A percentile compares a stretch with the other conserved stretches of the same genome.
Conservation (phyloP, 2,113 vertebrate genomes). For the Hemibagrus wyckioides region DNA sequence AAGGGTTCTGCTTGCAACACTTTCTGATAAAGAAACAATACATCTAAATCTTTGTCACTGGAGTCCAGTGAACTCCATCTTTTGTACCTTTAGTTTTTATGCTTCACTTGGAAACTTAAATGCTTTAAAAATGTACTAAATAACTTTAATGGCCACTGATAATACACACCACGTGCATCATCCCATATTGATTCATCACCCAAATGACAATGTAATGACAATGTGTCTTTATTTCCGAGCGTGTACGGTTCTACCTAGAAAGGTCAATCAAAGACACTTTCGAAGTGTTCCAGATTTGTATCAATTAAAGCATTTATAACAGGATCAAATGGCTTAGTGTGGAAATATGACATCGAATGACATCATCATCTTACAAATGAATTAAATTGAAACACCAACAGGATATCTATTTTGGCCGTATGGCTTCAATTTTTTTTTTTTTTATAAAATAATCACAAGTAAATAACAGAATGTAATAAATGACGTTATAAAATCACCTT, state of each 20-base stretch:
- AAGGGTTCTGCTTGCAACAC: background rate
- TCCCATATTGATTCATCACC: background rate
- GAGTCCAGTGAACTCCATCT: background rate
- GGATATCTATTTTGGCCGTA: background rate
- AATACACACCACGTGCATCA: background rate
- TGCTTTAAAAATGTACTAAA: background rate
- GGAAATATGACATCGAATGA: background rate
- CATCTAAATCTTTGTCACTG: background rate
- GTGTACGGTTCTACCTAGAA: background rate
- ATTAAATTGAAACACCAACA: background rate
- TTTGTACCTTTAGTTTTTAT: background rate
- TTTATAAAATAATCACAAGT: no score
- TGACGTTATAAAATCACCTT: background rate
- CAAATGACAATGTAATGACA: background rate
- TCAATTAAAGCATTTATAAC: background rate
- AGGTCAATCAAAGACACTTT: background rate
- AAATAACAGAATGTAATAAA: no score
- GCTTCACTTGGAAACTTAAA: background rate
- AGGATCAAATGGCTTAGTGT: background rate
- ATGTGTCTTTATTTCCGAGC: background rate
- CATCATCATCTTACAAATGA: background rate
- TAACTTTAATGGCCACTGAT: background rate
- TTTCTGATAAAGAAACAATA: background rate
- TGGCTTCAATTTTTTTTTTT: background rate
- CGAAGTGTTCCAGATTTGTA: background rate